A percentile compares a stretch with the other conserved stretches of the same genome.
These are phyloP conservation scores for Cariama cristata DNA, from an alignment of 2,113 vertebrate genomes.

Conservation along the genomic window DNA sequence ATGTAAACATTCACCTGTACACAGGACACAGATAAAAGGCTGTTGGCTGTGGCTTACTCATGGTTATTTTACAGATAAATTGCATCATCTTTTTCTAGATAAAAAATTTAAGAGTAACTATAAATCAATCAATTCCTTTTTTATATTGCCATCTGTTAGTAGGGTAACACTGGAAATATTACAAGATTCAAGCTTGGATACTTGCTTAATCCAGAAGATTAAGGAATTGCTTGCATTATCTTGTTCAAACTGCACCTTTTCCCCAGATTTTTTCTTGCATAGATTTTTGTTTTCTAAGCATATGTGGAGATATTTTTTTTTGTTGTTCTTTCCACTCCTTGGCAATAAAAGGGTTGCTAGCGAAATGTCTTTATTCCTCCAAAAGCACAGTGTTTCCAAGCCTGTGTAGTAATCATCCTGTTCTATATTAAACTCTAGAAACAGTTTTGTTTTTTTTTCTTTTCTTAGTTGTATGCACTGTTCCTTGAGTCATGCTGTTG, in stretches of 20 bases:
- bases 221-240: background rate
- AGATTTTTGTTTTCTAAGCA: background rate
- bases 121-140: background rate
- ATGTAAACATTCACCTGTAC: background rate
- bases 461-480: background rate
- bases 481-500: fast-evolving
- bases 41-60: background rate
- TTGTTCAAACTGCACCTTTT: background rate
- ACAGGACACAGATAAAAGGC: background rate
- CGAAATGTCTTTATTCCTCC: background rate
- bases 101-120: background rate
- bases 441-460: fast-evolving
- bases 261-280: background rate
- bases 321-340: background rate
- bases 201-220: background rate
- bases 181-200: background rate
- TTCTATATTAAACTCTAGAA: background rate
- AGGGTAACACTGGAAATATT: background rate
- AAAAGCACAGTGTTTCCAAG: background rate
- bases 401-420: background rate
- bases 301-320: background rate
- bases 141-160: background rate
- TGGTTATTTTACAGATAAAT: background rate
- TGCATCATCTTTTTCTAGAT: background rate
- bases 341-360: background rate